phyloP scores from a whole-genome alignment of 2,113 vertebrate genomes.

The Sakesphorus luctuosus region DNA sequence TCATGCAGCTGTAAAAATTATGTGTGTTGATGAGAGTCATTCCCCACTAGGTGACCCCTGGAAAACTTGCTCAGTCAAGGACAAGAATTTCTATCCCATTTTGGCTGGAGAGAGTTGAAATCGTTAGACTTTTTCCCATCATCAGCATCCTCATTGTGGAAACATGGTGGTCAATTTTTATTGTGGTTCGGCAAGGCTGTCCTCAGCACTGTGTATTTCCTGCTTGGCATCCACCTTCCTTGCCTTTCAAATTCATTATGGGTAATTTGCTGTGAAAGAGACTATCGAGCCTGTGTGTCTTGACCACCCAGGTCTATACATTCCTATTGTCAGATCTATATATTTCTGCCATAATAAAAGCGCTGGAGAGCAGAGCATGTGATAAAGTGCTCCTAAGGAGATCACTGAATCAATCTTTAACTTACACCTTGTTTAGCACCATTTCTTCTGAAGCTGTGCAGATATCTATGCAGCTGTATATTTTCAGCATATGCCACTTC shows the following conservation, averaged over 20 bases:
- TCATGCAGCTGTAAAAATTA: constrained; percentile 39
- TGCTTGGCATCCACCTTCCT: neutral
- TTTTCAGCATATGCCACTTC: constrained; percentile 62
- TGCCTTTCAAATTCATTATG: neutral
- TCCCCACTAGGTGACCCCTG: constrained; percentile 20
- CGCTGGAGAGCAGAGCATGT: neutral
- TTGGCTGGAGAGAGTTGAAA: neutral
- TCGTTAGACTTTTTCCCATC: neutral
- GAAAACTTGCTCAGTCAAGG: neutral
- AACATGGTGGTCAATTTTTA: neutral
- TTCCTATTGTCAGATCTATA: neutral
- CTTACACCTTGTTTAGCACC: neutral
- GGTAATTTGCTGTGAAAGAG: neutral
- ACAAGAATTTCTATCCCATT: neutral
- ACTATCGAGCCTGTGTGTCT: neutral
- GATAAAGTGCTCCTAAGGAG: neutral
- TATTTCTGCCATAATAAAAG: neutral
- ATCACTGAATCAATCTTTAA: constrained; percentile 47
- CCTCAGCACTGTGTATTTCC: neutral
- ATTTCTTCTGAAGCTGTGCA: neutral
- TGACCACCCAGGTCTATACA: constrained; percentile 5
- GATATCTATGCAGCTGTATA: constrained; percentile 38
- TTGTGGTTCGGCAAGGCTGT: neutral
- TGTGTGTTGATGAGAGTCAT: neutral
- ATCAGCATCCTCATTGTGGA: neutral